A percentile compares a stretch with the other conserved stretches of the same genome.
Conservation (phyloP, 2,888 invertebrate genomes). For the Ditula angustiorana region DNA sequence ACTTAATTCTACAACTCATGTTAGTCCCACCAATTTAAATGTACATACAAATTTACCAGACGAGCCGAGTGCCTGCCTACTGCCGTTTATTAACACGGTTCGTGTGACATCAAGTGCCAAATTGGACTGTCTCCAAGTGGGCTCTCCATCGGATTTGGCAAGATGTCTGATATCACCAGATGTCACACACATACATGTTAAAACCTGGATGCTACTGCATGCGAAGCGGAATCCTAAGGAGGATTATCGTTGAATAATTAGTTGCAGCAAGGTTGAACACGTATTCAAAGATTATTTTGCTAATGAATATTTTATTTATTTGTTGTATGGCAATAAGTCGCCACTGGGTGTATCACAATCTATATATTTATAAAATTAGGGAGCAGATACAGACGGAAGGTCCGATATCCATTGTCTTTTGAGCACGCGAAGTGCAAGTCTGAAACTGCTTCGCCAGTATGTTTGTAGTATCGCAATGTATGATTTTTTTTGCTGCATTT, state of each 20-base stretch:
- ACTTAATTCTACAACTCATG: not conserved
- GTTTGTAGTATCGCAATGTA: too few relatives aligned
- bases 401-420: too few relatives aligned
- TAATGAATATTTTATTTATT: too few relatives aligned
- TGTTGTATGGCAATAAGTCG: too few relatives aligned
- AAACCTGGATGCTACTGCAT: constrained; percentile 47
- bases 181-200: constrained; percentile 66
- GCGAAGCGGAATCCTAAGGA: constrained; percentile 15
- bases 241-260: not conserved
- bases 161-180: constrained; percentile 70
- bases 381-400: too few relatives aligned
- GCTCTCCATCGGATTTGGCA: constrained; percentile 76
- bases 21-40: constrained; percentile 5
- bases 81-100: constrained; percentile 71
- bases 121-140: constrained; percentile 76
- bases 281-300: too few relatives aligned
- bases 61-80: constrained; percentile 43
- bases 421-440: too few relatives aligned
- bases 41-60: constrained; percentile 2
- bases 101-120: constrained; percentile 72
- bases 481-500: too few relatives aligned
- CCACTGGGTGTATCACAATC: too few relatives aligned
- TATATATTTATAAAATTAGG: too few relatives aligned
- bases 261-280: too few relatives aligned
- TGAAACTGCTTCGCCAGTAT: too few relatives aligned